Base-by-base conservation (phyloP, 1,140 invertebrate species). In the Frieseomelitta varia region DNA sequence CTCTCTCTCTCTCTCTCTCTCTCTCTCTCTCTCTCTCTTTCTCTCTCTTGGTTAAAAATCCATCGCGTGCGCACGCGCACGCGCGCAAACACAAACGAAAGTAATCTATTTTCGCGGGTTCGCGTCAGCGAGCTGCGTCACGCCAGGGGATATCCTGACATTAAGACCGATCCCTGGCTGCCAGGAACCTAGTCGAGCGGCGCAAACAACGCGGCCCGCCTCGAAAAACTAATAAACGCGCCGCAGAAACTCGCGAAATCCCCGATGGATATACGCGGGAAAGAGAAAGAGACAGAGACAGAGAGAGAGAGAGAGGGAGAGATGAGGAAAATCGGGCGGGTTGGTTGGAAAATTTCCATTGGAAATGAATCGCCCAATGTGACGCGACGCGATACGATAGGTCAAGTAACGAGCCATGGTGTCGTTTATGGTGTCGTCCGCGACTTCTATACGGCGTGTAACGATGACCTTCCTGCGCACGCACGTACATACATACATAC, bases 141-240 rank as follows among this genome's bases (percentile, higher is more conserved):
- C 74, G 6, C 8, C 34, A 47, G 39, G 55, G 74, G 24, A 10
- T 53, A 24, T 55, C 73, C 27, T 74, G 73, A 34, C 51, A 24
- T 56, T 74, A 74, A 55, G 53, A 30, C 53, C 51, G 53, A 56
- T 74, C 72, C 27, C 72, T 24, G n/a, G 51, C 27, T 56, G 30
- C 73, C 73, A 34, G 68, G 56, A 61, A n/a, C 19, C 19, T 15
- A 17, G 34, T 76, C 74, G 24, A 27, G 34, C 55, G 56, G 61
- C 34, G 56, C 74, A 47, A 76, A 76, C 74, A 76, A 39, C 74
- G 34, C 21, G 0, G 55, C 21, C 21, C 21, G 21, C 30, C 21
- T 1, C 74, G 74, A 76, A 76, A 76, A 76, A 76, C 56, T 76
- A 76, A 76, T 63, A 76, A 76, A 76, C 75, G 39, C 34, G 39